Evolutionary conservation across 2,113 vertebrate species (phyloP), one percentile per base, ranked within the genome.

Genomic region (Phyllostomus discolor): DNA sequence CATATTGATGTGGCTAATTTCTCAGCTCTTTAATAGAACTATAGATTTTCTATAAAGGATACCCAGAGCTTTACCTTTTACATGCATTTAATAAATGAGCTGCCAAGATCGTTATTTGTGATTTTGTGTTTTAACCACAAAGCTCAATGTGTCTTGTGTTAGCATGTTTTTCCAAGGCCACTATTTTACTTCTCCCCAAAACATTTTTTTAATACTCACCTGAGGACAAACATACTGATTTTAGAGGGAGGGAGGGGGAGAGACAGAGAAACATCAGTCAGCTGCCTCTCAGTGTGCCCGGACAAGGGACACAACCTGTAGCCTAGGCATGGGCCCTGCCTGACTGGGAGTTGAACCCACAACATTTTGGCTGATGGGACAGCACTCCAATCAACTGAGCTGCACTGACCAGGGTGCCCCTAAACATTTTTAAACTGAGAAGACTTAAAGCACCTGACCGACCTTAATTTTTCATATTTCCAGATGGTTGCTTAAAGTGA

Each of bases 81-180:
- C 52, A 52, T 94, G 20, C 19, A 81, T 90, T 70, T 90, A 95
- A 75, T 90, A 94, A 91, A 17, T 79, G 83, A 96, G 96, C 85
- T 89, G 52, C 31, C 46, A 88, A 28, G 82, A 52, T 96, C 11
- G 80, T 92, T 93, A 57, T 93, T 90, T 52, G 15, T 69, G 38
- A 35, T 70, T 88, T 43, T 76, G 54, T 86, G 62, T 95, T 54
- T 48, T 24, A 93, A 64, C 31, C 22, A 78, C n/a, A 52, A 66
- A 95, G 91, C 66, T 78, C 16, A 73, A 2, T 82, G 35, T 67
- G 8, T 84, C 38, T 94, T 96, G 57, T 66, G 50, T 88, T 16
- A 85, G 28, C 59, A 78, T 52, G 46, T 88, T 76, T 90, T 93
- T 76, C 73, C 94, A 95, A 96, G 46, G 38, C 22, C 6, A 33